Evolutionary conservation across 2,113 vertebrate species (phyloP), one percentile per base, ranked within the genome.

Genomic region (Microtus richardsoni): DNA sequence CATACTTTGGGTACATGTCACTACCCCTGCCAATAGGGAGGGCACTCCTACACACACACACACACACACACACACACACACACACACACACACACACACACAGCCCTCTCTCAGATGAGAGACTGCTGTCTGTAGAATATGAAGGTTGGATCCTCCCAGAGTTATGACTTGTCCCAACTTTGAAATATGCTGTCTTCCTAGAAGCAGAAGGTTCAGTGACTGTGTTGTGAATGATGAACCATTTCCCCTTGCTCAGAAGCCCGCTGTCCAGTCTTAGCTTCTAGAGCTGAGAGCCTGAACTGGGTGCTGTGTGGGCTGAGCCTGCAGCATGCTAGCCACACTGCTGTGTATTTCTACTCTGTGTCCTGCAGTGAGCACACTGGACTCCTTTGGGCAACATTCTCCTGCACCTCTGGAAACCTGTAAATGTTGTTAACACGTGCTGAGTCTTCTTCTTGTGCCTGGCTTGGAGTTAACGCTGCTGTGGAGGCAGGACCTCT

Each of bases 151-250:
- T 54, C 47, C 12, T 87, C 47, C 91, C 74, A 54, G 75, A 71
- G 8, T 89, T 73, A 28, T 4, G 30, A 54, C 79, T 78, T 33
- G 83, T 66, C 10, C 47, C 21, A 62, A 39, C 39, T 82, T 78
- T 94, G 66, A 95, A 93, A 96, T 89, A 94, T n/a, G 64, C 36
- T 64, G 19, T 85, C 30, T 52, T 94, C 8, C 19, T 0, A 5
- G 49, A 44, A 80, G 60, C 77, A 75, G 47, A 85, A 7, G 24
- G n/a, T 70, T 79, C 75, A 16, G 21, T 49, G 54, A 64, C 85
- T 66, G 47, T 88, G 58, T 83, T 54, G 2, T 80, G 80, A 95
- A 12, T 91, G 58, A 75, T 44, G 82, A 82, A 47, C 71, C 66
- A 19, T 66, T 14, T 89, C 49, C 75, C 24, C 30, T 39, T 89